Percentiles rank a stretch among this genome's conserved stretches.
These are phyloP conservation scores for Pollachius pollachius DNA, from an alignment of 2,113 vertebrate genomes.

Conservation along the genomic window DNA sequence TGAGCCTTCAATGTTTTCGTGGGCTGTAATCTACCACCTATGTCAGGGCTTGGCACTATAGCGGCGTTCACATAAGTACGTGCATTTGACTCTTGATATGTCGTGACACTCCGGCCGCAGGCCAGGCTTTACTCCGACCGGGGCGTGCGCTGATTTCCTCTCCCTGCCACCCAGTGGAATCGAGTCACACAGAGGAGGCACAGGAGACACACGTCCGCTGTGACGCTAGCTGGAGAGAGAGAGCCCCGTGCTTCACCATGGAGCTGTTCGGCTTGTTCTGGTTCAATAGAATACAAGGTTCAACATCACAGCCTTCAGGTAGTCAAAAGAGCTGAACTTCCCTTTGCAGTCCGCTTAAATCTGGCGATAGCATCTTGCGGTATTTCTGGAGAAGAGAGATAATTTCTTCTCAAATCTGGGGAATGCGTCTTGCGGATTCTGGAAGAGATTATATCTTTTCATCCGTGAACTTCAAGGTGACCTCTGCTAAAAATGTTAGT, in stretches of 20 bases:
- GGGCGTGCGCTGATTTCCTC: background rate
- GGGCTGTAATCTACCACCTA: background rate
- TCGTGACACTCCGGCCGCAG: background rate
- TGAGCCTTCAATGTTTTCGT: background rate
- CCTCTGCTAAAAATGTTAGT: too few relatives aligned
- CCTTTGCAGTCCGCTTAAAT: background rate
- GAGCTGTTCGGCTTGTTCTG: background rate
- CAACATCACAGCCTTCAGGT: background rate
- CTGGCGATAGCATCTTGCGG: too few relatives aligned
- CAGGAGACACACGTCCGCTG: background rate
- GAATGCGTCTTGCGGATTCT: too few relatives aligned
- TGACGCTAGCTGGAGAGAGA: conserved; percentile 4
- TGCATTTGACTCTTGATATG: background rate
- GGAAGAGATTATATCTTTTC: background rate
- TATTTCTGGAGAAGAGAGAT: background rate
- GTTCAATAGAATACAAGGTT: background rate
- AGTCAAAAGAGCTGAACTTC: background rate
- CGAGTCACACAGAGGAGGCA: background rate
- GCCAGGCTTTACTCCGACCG: background rate
- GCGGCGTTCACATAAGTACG: background rate
- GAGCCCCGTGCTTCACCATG: background rate
- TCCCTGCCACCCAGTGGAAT: background rate
- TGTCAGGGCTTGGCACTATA: background rate
- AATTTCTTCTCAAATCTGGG: background rate
- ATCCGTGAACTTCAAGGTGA: background rate